Evolutionary conservation across 1,140 invertebrate species (phyloP), one percentile per base, ranked within the genome.

Genomic region (Tribolium castaneum): DNA sequence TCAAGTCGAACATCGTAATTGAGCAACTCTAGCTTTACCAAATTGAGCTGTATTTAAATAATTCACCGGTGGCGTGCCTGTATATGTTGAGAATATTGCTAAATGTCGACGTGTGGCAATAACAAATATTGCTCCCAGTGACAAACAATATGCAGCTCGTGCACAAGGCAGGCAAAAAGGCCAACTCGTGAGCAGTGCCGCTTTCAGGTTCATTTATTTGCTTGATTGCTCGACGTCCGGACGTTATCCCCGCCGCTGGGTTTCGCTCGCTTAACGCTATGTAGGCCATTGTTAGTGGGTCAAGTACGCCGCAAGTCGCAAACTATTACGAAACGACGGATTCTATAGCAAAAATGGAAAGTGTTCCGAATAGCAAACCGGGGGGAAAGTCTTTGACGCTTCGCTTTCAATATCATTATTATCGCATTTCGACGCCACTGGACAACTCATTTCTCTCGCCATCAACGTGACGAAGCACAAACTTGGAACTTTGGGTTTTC

Each of bases 201-300:
- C 19, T 19, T 19, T 19, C 16, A 70, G n/a, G n/a, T 45, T 45
- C 9, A 45, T 45, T 45, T 30, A 30, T 30, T 30, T 10, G 39
- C n/a, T 45, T 45, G 7, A 45, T 45, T 73, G 19, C 49, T 10
- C n/a, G 19, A 51, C 50, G 34, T 66, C 59, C 59, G 59, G 59
- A 34, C 59, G 30, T 39, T 35, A 25, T 66, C 70, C 70, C 70
- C 70, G 70, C 70, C 45, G 0, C 70, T 72, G 45, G 13, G 12
- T 74, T 49, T 77, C 74, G 16, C 78, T 52, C 22, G 25, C 30
- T 56, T 66, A 34, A 16, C 35, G 12, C 75, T 70, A 82, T 78
- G 70, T 83, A 78, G 82, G 83, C 80, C 82, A 84, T 76, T 83
- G 82, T 74, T 80, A 84, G 78, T 84, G 71, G 82, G 83, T 84